Percentiles rank a stretch among this genome's conserved stretches.
These are phyloP conservation scores for Euplexia lucipara DNA, from an alignment of 2,888 invertebrate species.

Conservation along the genomic window DNA sequence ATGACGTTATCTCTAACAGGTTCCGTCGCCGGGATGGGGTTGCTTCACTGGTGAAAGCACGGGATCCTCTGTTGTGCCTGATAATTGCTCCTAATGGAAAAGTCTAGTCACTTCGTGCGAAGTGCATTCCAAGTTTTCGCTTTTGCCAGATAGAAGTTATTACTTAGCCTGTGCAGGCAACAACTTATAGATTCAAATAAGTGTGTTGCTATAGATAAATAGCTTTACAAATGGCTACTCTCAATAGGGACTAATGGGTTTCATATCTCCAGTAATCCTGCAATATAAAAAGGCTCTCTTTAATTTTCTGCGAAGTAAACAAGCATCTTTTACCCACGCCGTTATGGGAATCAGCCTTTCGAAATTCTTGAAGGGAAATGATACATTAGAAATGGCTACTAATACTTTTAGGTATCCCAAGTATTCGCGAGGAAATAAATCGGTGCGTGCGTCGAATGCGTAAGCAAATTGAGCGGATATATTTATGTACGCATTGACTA, in stretches of 20 bases:
- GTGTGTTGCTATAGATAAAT: constrained; percentile 64
- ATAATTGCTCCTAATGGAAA: constrained; percentile 91
- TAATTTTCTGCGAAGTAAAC: constrained; percentile 26
- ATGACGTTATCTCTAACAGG: constrained; percentile 91
- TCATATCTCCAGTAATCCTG: constrained; percentile 40
- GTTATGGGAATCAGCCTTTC: constrained; percentile 36
- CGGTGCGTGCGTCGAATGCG: constrained; percentile 75
- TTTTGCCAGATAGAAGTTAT: constrained; percentile 87
- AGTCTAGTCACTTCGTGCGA: constrained; percentile 88
- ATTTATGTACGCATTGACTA: constrained; percentile 75
- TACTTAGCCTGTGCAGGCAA: constrained; percentile 82
- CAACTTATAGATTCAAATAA: constrained; percentile 77
- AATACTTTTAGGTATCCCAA: constrained; percentile 61
- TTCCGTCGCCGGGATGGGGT: constrained; percentile 81
- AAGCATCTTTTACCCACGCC: constrained; percentile 27
- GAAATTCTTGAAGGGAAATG: constrained; percentile 50
- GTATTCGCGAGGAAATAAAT: constrained; percentile 72
- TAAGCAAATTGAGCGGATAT: constrained; percentile 77
- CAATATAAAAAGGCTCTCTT: constrained; percentile 25
- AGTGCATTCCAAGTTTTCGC: constrained; percentile 90
- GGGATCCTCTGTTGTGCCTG: constrained; percentile 87
- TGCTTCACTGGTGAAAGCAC: constrained; percentile 81
- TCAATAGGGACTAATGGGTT: constrained; percentile 57
- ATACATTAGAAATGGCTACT: constrained; percentile 49
- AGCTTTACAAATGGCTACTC: constrained; percentile 49